Evolutionary conservation across 1,140 invertebrate genomes (phyloP).

Genomic region (Harpegnathos saltator): DNA sequence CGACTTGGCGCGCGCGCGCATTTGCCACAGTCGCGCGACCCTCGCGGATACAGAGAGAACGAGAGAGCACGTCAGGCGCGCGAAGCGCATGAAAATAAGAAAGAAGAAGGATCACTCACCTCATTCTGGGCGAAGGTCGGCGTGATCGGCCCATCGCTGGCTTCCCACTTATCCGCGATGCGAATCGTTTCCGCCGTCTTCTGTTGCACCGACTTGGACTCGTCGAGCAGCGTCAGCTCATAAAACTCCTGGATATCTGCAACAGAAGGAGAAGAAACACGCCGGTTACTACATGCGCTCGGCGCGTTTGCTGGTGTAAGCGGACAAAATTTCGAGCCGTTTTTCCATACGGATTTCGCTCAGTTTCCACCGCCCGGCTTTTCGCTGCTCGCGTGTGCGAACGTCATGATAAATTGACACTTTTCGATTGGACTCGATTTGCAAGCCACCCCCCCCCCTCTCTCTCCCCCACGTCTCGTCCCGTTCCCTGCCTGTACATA

Average conservation of each 20-base stretch:
- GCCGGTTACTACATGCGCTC: constrained; percentile 60
- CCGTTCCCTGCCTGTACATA: background rate
- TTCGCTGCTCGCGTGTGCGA: background rate
- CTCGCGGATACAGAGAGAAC: too few species aligned
- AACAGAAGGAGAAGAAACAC: constrained; percentile 82
- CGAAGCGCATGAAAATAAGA: background rate
- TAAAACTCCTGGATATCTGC: constrained; percentile 99
- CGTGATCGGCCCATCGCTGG: constrained; percentile 89
- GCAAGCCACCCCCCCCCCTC: too few species aligned
- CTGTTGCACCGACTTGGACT: constrained; percentile 97
- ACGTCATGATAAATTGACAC: constrained; percentile 43
- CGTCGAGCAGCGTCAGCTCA: constrained; percentile 97
- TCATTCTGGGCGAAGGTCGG: constrained; percentile 88
- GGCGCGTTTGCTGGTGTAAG: background rate
- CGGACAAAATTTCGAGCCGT: constrained; percentile 21
- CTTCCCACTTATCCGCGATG: constrained; percentile 98
- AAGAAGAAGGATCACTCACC: constrained; percentile 84
- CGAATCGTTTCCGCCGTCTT: constrained; percentile 98
- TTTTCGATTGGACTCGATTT: constrained; percentile 20
- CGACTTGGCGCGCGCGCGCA: background rate
- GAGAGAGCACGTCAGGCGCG: too few species aligned
- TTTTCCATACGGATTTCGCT: constrained; percentile 41
- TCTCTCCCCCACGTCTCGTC: too few species aligned
- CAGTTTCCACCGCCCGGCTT: constrained; percentile 28
- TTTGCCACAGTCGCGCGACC: too few species aligned